Conservation (phyloP, 2,888 invertebrate genomes). For the Hoplodrina blanda region DNA sequence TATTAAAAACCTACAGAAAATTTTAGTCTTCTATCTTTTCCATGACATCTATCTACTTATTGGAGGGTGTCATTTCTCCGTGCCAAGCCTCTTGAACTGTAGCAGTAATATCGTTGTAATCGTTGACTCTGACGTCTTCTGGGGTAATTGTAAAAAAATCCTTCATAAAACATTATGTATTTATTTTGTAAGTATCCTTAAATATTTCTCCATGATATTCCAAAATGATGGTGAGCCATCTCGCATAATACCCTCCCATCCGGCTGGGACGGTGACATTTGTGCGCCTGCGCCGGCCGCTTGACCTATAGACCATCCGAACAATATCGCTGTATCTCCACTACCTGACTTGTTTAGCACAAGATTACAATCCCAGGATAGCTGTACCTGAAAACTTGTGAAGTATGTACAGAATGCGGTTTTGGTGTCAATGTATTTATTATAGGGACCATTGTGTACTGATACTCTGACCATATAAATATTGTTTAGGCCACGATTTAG, state of each 20-base stretch:
- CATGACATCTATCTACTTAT: slow-evolving; percentile 40
- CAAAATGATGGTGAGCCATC: slow-evolving; percentile 25
- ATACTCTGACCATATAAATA: slow-evolving; percentile 47
- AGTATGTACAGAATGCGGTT: slow-evolving; percentile 46
- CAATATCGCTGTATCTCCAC: slow-evolving; percentile 52
- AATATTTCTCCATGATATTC: background rate
- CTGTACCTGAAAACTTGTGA: slow-evolving; percentile 47
- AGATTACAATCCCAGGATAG: slow-evolving; percentile 54
- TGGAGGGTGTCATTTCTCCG: slow-evolving; percentile 50
- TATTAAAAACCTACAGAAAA: too few relatives aligned
- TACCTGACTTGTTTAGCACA: slow-evolving; percentile 46
- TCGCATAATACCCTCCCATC: slow-evolving; percentile 46
- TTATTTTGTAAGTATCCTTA: background rate
- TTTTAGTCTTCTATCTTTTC: background rate
- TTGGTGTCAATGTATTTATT: slow-evolving; percentile 39
- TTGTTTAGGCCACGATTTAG: slow-evolving; percentile 26
- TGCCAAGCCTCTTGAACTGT: slow-evolving; percentile 74
- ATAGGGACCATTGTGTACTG: slow-evolving; percentile 33
- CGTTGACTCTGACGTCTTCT: background rate
- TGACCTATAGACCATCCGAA: slow-evolving; percentile 72
- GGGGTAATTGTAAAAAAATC: background rate
- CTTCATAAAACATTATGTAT: background rate
- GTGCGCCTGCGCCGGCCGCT: slow-evolving; percentile 69
- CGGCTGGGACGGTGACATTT: slow-evolving; percentile 60
- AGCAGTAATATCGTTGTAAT: slow-evolving; percentile 38